Evolutionary conservation across 2,797 vertebrate species (phyloP).

Genomic region (Anguilla marmorata): DNA sequence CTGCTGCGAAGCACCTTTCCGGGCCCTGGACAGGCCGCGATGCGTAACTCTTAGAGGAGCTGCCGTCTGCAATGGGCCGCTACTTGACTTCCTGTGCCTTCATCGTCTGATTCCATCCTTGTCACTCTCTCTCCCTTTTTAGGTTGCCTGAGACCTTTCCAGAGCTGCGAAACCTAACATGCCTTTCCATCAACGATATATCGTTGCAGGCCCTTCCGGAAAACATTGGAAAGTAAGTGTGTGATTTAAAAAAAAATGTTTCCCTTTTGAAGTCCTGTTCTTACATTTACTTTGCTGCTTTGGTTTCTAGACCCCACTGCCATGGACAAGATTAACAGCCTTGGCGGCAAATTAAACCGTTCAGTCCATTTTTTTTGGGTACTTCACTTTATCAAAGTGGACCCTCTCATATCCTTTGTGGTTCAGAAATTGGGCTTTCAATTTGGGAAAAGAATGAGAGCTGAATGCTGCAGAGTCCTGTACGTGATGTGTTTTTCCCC

Average conservation of each 20-base stretch:
- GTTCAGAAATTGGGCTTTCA: not conserved
- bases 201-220: conserved; percentile 93
- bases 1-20: not conserved
- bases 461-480: not conserved
- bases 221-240: conserved; percentile 97
- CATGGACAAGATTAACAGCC: not conserved
- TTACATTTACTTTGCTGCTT: conserved; percentile 3
- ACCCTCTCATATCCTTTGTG: not conserved
- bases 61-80: not conserved
- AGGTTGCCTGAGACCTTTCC: conserved; percentile 96
- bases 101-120: not conserved
- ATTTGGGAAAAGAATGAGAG: not conserved
- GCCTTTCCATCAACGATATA: conserved; percentile 99
- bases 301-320: not conserved
- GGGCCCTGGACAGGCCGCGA: too few relatives aligned
- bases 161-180: conserved; percentile 89
- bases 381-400: not conserved
- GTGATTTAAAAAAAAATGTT: not conserved
- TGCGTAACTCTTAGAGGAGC: not conserved
- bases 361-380: not conserved
- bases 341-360: not conserved
- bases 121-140: conserved; percentile 48
- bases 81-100: not conserved
- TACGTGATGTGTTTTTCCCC: not conserved
- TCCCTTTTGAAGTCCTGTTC: not conserved